These are phyloP conservation scores for Clarias batrachus DNA, from an alignment of 2,113 vertebrate genomes.

Conservation along the genomic window DNA sequence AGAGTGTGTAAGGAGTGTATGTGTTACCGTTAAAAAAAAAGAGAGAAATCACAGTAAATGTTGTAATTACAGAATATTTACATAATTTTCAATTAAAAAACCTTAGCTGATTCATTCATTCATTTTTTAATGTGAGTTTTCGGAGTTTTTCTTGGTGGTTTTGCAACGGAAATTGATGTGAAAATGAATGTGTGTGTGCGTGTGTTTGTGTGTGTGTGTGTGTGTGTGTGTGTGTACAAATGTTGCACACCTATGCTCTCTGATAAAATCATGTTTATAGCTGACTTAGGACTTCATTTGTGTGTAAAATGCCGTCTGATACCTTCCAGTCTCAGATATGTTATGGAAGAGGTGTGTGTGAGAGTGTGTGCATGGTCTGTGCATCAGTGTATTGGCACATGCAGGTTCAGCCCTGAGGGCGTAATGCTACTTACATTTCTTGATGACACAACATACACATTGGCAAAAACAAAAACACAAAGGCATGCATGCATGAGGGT, in stretches of 20 bases:
- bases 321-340: too few species aligned
- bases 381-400: slow-evolving; percentile 15
- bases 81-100: neutral
- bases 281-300: neutral
- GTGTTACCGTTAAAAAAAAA: neutral
- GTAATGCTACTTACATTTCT: slow-evolving; percentile 29
- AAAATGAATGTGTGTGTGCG: neutral
- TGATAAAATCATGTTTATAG: neutral
- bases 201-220: slow-evolving; percentile 1
- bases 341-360: neutral
- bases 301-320: neutral
- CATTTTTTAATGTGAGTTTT: neutral
- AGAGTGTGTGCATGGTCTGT: slow-evolving; percentile 16
- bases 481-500: neutral
- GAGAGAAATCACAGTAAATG: neutral
- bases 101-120: neutral
- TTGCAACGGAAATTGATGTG: neutral
- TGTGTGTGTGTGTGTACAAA: neutral
- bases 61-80: neutral
- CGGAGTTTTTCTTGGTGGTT: too few species aligned
- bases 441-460: slow-evolving; percentile 30
- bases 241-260: neutral
- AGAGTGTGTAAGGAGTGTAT: neutral
- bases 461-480: neutral
- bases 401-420: slow-evolving; percentile 40